Evolutionary conservation across 1,140 invertebrate genomes (phyloP), one percentile per base, ranked within the genome.

Genomic region (Caerostris extrusa): DNA sequence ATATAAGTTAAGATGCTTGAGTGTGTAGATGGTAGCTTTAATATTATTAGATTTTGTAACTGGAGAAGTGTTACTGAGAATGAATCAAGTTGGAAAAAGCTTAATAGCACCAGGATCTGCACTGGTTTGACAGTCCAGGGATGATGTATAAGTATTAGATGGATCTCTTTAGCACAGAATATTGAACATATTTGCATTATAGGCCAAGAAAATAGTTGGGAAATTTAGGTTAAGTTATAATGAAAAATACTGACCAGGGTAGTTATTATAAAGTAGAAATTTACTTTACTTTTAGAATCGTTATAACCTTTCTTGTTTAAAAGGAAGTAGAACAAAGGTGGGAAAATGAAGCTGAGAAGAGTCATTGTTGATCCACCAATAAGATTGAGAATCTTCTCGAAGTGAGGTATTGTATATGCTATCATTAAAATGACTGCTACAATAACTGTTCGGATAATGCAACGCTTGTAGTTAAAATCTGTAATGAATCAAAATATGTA

Each of bases 341-440:
- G 98, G 50, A 98, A 96, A 19, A 99, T 97, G 94, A 98, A 98
- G 4, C 97, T 97, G 94, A 98, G 97, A 10, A 99, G 95, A 0
- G 98, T 98, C 0, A 98, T 97, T 0, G 98, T 98, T 2, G 98
- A 97, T 0, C 98, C 97, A 14, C 98, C 98, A 7, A 99, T 97
- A 3, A 99, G 96, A 56, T 98, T 97, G 97, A 99, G 98, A 7
- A 99, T 97, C 14, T 98, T 96, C 94, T 98, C 98, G 95, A 99
- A 99, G 94, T 97, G 96, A 0, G 98, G 98, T 1, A 99, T 97
- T 6, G 97, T 97, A 96, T 98, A 98, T 0, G 97, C 98, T 6
- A 98, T 96, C 19, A 98, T 97, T 6, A 99, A 97, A 1, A 97
- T 97, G 2, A 98, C 93, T 0, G 97, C 96, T 14, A 98, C 96